These are phyloP conservation scores for Tapera naevia DNA, from an alignment of 2,797 vertebrate genomes.

Conservation along the genomic window DNA sequence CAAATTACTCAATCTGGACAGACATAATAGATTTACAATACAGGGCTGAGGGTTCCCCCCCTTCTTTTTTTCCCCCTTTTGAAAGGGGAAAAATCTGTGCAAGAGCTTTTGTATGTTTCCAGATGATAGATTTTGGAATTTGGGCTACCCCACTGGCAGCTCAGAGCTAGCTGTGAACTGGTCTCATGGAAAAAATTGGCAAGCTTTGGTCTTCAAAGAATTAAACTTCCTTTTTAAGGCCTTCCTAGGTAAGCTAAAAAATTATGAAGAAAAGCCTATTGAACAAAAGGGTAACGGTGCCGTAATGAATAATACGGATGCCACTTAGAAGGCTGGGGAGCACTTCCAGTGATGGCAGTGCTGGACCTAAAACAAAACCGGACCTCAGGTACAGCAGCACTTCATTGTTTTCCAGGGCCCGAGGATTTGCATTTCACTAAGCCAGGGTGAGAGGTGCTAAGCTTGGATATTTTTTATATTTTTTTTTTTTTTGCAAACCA, in stretches of 20 bases:
- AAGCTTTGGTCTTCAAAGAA: conserved; percentile 99
- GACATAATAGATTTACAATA: conserved; percentile 91
- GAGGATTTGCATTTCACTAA: conserved; percentile 60
- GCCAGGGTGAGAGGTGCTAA: conserved; percentile 60
- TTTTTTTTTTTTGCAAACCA: not conserved
- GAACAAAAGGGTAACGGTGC: conserved; percentile 83
- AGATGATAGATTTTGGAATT: conserved; percentile 99
- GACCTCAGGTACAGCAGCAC: conserved; percentile 70
- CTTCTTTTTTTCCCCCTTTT: conserved; percentile 68
- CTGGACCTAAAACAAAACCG: conserved; percentile 66
- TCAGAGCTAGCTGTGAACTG: conserved; percentile 98
- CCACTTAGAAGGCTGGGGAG: conserved; percentile 62
- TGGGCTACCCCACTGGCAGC: conserved; percentile 97
- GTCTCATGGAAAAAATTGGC: conserved; percentile 98
- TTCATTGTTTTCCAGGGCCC: conserved; percentile 69
- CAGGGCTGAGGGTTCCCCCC: conserved; percentile 70
- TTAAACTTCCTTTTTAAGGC: conserved; percentile 97
- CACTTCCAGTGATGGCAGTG: conserved; percentile 62
- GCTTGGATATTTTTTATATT: not conserved
- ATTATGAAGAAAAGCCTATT: conserved; percentile 88
- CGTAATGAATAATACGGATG: conserved; percentile 69
- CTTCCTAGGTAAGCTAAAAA: conserved; percentile 95
- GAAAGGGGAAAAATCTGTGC: conserved; percentile 89
- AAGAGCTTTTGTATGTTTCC: conserved; percentile 99
- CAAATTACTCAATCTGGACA: conserved; percentile 79